Evolutionary conservation across 2,113 vertebrate genomes (phyloP).

Genomic region (Brevimyrus niger): DNA sequence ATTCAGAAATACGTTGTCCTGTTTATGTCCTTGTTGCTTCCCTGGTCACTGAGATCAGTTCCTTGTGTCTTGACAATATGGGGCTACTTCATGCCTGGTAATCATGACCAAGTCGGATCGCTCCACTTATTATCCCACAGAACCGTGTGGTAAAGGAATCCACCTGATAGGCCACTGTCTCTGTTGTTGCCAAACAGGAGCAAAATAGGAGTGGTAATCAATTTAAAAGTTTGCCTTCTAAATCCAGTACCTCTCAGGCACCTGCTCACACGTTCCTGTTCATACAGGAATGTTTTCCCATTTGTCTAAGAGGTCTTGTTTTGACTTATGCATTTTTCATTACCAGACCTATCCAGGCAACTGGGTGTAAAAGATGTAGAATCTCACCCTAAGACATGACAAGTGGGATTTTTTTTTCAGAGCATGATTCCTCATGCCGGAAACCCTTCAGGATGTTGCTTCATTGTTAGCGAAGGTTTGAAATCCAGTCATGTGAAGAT

Average conservation of each 20-base stretch:
- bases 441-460: conserved; percentile 23
- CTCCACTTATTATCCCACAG: conserved; percentile 16
- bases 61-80: not conserved
- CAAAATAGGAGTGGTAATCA: not conserved
- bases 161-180: conserved; percentile 43
- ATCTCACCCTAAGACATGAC: not conserved
- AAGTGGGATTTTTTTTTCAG: not conserved
- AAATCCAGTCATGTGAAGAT: conserved; percentile 31
- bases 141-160: conserved; percentile 33
- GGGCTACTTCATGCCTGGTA: not conserved
- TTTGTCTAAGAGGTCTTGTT: not conserved
- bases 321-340: not conserved
- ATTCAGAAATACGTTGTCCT: not conserved
- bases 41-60: not conserved
- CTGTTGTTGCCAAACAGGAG: conserved; percentile 6
- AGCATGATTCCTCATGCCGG: conserved; percentile 37
- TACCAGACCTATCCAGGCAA: not conserved
- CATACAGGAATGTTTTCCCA: conserved; percentile 24
- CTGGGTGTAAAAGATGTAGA: not conserved
- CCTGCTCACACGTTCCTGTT: conserved; percentile 36
- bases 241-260: conserved; percentile 1
- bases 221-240: conserved; percentile 24
- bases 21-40: not conserved
- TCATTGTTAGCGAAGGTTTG: conserved; percentile 36
- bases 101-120: not conserved